Evolutionary conservation across 1,140 invertebrate genomes (phyloP).

Genomic region (Pachyrhynchus sulphureomaculatus): DNA sequence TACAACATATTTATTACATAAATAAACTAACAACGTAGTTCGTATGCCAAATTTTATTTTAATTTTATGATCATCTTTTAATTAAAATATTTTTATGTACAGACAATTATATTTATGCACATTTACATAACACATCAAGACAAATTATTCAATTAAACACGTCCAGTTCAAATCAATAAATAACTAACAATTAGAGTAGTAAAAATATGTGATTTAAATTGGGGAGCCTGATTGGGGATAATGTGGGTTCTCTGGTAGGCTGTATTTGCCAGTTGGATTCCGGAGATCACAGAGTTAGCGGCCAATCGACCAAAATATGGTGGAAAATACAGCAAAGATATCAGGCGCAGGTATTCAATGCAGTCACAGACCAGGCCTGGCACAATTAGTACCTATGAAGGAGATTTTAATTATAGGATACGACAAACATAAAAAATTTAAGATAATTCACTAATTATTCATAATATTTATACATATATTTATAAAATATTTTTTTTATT

Average conservation of each 20-base stretch:
- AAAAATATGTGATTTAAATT: constrained; percentile 31
- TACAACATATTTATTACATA: too few species aligned
- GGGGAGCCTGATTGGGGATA: constrained; percentile 50
- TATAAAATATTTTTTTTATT: too few species aligned
- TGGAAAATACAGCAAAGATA: constrained; percentile 95
- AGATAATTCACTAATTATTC: too few species aligned
- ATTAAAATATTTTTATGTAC: neutral
- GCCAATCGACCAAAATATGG: constrained; percentile 97
- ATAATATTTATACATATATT: too few species aligned
- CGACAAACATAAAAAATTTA: neutral
- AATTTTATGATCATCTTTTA: too few species aligned
- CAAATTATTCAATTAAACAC: too few species aligned
- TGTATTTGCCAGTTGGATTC: constrained; percentile 99
- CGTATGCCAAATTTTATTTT: too few species aligned
- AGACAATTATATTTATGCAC: too few species aligned
- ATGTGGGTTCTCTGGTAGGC: constrained; percentile 73
- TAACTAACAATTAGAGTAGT: constrained; percentile 14
- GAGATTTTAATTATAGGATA: constrained; percentile 8
- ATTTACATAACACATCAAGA: too few species aligned
- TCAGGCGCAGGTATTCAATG: constrained; percentile 88
- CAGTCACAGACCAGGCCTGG: constrained; percentile 30
- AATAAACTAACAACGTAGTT: too few species aligned
- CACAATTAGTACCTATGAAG: constrained; percentile 13
- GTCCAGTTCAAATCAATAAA: neutral
- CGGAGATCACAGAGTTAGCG: constrained; percentile 97